Base-by-base conservation (phyloP, 2,888 invertebrate species). In the Mimumesa dahlbomi region DNA sequence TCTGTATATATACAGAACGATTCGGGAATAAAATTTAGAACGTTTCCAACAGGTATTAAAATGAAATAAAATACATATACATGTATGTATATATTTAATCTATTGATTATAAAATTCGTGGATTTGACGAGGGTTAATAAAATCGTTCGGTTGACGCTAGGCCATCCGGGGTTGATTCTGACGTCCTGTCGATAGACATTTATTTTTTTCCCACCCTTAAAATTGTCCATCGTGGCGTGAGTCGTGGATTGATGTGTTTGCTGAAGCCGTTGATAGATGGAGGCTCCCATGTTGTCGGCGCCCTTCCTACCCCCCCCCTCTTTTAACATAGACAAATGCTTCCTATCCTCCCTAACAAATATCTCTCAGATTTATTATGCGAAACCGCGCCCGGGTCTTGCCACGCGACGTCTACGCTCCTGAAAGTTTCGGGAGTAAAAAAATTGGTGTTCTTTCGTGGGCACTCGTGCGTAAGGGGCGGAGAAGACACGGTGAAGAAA, bases 361-460 rank as follows among this genome's bases (percentile, higher is more conserved):
- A 84, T 82, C 82, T 82, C 80, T 48, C 83, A 86, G 86, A 87
- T 88, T 88, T 88, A 88, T 88, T 87, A 87, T 86, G 83, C 82
- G 82, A 84, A 83, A 84, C 73, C 74, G 69, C 79, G 42, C 49
- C 67, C 62, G 53, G 49, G 19, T 45, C 31, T 45, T 45, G 73
- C 71, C 68, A 70, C 77, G 77, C 74, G 77, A 62, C 75, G 77
- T 61, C 81, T 67, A 68, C 79, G 73, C 62, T 76, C 75, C 66
- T 75, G 75, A 77, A 80, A 74, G 54, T 79, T 75, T 77, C 68
- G 66, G 65, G 69, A 62, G 77, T 62, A 75, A 81, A 81, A n/a
- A 81, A 81, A 80, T 79, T 75, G 76, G 63, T 58, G 69, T 81
- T 76, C 81, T 78, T 80, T 81, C 66, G 48, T 42, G 73, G 43